Evolutionary conservation across 1,140 invertebrate species (phyloP).

Genomic region (Pseudobourletiella spinata): DNA sequence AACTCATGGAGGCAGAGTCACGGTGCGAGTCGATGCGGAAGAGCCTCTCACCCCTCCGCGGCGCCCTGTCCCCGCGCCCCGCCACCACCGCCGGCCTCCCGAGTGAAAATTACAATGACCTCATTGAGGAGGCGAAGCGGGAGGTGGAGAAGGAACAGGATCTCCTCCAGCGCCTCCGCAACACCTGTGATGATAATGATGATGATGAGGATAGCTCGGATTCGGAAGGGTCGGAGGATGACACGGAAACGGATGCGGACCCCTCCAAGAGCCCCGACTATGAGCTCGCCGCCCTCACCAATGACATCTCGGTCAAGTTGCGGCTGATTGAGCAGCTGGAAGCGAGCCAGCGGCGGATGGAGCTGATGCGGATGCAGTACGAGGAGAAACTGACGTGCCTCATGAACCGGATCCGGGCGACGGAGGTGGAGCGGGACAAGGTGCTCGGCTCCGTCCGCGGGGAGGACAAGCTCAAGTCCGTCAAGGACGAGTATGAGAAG

Average conservation of each 20-base stretch:
- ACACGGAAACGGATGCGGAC: slow-evolving; percentile 36
- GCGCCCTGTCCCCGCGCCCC: not conserved
- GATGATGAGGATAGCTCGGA: not conserved
- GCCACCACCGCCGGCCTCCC: not conserved
- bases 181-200: slow-evolving; percentile 21
- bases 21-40: slow-evolving; percentile 20
- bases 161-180: slow-evolving; percentile 43
- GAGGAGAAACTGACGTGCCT: slow-evolving; percentile 86
- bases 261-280: slow-evolving; percentile 13
- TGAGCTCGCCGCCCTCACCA: slow-evolving; percentile 61
- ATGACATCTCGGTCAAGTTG: slow-evolving; percentile 85
- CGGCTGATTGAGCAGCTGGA: slow-evolving; percentile 90
- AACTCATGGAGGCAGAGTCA: slow-evolving; percentile 72
- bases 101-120: slow-evolving; percentile 36
- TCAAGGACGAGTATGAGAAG: slow-evolving; percentile 66
- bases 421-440: slow-evolving; percentile 87
- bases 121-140: slow-evolving; percentile 57
- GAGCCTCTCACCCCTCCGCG: not conserved
- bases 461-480: slow-evolving; percentile 10
- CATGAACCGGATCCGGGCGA: slow-evolving; percentile 76
- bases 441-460: slow-evolving; percentile 55
- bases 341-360: slow-evolving; percentile 68
- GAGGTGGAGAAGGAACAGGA: slow-evolving; percentile 52
- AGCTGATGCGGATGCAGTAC: slow-evolving; percentile 79
- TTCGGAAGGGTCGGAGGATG: slow-evolving; percentile 39